Base-by-base conservation (phyloP, 1,140 invertebrate species). In the Drosophila kohkoa region DNA sequence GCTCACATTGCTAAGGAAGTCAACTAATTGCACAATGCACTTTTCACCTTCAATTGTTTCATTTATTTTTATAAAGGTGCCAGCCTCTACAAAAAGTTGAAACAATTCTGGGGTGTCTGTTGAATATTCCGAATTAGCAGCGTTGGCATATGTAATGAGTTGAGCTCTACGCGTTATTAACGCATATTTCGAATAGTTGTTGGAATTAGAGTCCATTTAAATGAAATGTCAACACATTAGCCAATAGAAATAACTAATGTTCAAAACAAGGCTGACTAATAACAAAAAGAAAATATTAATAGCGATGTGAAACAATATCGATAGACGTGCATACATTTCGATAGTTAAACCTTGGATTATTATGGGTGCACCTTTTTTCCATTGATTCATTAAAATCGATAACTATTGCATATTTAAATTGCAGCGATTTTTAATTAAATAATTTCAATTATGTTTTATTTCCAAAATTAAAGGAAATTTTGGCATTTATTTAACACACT, bases 11-110 rank as follows among this genome's bases (percentile, higher is more conserved):
- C 46, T 41, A 15, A 64, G 32, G 25, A 75, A 74, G 11, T 86
- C 63, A 32, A 82, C 28, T 20, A 89, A 55, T 63, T 89, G 82
- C 20, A 89, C 73, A 58, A 77, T 82, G 35, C 59, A 60, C 48
- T 74, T 81, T 32, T 64, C 72, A 45, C 59, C 45, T 10, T 60
- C 59, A 25, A 35, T 63, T 20, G 64, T 60, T 4, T 58, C 43
- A 0, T 52, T 11, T 10, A 87, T 64, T 66, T 87, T 79, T 32
- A 87, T 69, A 20, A 79, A 58, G 20, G 78, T 59, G 28, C 82
- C 82, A 43, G 78, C 58, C 15, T 54, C 54, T n/a, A 67, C 59
- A 16, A 58, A 16, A 25, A 49, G 11, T 71, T 75, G 62, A 32
- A 57, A 54, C 15, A 57, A 15, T 28, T 43, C 41, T 16, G 43